Conservation (phyloP, 1,140 invertebrate genomes). For the Hydropsyche tenuis region DNA sequence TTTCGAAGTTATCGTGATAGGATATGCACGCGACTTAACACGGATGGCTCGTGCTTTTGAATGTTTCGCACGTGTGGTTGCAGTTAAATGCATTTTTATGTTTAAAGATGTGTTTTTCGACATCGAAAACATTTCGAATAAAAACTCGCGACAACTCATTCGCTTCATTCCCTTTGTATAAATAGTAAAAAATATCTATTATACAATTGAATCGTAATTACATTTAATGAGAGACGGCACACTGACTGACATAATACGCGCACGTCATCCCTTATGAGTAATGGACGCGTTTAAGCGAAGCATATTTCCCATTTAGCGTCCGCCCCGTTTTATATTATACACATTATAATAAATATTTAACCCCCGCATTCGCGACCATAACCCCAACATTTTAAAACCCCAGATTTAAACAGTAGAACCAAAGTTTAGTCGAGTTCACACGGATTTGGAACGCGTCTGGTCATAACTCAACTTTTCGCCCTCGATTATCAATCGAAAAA, state of each 20-base stretch:
- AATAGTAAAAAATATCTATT: conserved; percentile 32
- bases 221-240: conserved; percentile 45
- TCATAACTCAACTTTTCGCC: conserved; percentile 43
- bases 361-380: background rate
- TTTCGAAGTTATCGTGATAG: background rate
- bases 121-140: background rate
- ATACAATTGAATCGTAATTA: conserved; percentile 50
- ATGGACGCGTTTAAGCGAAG: conserved; percentile 38
- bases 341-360: conserved; percentile 38
- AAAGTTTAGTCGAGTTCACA: conserved; percentile 37
- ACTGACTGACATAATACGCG: conserved; percentile 26
- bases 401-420: conserved; percentile 4
- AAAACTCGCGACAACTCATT: background rate
- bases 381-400: conserved; percentile 29
- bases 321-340: background rate
- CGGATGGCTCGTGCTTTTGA: conserved; percentile 29
- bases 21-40: conserved; percentile 17
- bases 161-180: background rate
- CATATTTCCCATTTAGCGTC: conserved; percentile 42
- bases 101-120: too few species aligned
- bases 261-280: conserved; percentile 18
- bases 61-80: conserved; percentile 41
- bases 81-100: background rate
- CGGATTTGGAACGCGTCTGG: conserved; percentile 34
- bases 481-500: conserved; percentile 30